Conservation (phyloP, 1,140 invertebrate species). For the Polyergus mexicanus region DNA sequence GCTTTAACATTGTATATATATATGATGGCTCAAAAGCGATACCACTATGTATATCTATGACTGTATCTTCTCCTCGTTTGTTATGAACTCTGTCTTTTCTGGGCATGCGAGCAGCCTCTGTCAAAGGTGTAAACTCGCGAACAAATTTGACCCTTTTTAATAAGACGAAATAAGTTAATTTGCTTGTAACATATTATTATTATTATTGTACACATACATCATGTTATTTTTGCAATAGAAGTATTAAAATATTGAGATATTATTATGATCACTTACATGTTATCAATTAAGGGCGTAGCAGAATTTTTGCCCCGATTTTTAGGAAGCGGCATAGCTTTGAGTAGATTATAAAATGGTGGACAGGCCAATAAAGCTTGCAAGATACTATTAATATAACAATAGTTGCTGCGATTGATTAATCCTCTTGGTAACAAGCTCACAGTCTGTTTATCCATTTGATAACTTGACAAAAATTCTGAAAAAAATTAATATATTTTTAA, state of each 20-base stretch:
- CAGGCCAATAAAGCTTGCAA: conserved; percentile 96
- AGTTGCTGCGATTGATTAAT: conserved; percentile 96
- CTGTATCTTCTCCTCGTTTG: conserved; percentile 80
- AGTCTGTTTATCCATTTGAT: conserved; percentile 91
- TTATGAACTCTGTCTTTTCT: conserved; percentile 85
- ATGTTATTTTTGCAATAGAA: conserved; percentile 11
- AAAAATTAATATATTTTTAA: conserved; percentile 76
- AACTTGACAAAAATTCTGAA: conserved; percentile 91
- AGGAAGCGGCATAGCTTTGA: conserved; percentile 90
- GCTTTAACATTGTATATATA: conserved; percentile 93
- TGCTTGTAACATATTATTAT: neutral
- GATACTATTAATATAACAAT: conserved; percentile 98
- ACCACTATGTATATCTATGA: conserved; percentile 86
- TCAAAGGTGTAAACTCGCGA: conserved; percentile 90
- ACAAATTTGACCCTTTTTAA: conserved; percentile 89
- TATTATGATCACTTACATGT: conserved; percentile 90
- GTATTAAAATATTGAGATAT: neutral
- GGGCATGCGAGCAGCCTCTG: conserved; percentile 86
- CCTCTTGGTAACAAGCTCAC: conserved; percentile 94
- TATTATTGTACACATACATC: neutral
- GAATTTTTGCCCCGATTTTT: conserved; percentile 86
- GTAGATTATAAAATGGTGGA: conserved; percentile 96
- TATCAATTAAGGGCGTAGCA: conserved; percentile 96
- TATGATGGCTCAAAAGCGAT: conserved; percentile 93
- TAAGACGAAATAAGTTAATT: conserved; percentile 45